Base-by-base conservation (phyloP, 1,140 invertebrate species). In the Pemphigus obesinymphae region DNA sequence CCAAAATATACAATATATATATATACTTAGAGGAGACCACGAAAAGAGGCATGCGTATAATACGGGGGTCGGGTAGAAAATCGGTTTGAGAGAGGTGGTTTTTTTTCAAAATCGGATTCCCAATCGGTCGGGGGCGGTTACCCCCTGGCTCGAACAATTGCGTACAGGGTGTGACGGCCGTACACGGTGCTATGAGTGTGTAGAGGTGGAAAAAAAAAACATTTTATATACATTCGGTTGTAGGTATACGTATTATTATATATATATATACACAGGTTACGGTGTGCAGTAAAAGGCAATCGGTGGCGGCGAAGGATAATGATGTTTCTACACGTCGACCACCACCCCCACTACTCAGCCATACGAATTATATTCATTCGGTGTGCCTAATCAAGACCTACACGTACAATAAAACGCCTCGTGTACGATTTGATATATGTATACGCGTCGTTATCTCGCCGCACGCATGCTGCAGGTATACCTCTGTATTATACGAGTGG, bases 371-470 rank as follows among this genome's bases (percentile, higher is more conserved):
- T 63, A 37, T 66, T 70, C 13, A 43, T 26, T 70, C n/a, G 68
- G 68, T 70, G 68, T 45, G 40, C 68, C 68, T 70, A 70, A 45
- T 70, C 68, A 70, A 70, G 40, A 34, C 10, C 40, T 15, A 45
- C 40, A 45, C 8, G 43, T 45, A 45, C 66, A 43, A 70, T 70
- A 70, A 70, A 68, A 68, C 63, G 63, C 63, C 63, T 68, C 63
- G 34, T 6, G 34, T 37, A 40, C 31, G 43, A 45, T n/a, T n/a
- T n/a, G n/a, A n/a, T n/a, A n/a, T n/a, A n/a, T n/a, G n/a, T n/a
- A n/a, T 45, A 45, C 43, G 43, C 43, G 43, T 45, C 43, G 43
- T 45, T 45, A 11, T 13, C 43, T 4, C 17, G 48, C 20, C 20
- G 20, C 15, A 48, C n/a, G n/a, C n/a, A n/a, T n/a, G n/a, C n/a